Percentiles rank a stretch among this genome's conserved stretches.
Evolutionary conservation across 2,113 vertebrate genomes (phyloP).

Genomic region (Nothoprocta perdicaria): DNA sequence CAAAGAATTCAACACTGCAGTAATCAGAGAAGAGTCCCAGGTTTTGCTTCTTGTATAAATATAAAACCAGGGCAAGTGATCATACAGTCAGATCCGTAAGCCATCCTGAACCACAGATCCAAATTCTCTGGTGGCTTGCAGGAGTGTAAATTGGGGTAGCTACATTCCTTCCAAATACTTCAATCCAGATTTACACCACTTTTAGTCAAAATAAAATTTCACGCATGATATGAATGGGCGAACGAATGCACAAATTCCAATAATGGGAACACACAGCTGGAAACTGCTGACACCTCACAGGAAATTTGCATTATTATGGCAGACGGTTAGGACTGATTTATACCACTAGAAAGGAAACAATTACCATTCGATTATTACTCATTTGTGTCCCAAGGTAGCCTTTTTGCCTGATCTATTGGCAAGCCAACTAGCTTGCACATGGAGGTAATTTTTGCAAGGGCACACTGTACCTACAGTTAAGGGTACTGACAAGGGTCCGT

Average conservation of each 20-base stretch:
- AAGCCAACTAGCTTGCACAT: neutral
- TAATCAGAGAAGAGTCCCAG: neutral
- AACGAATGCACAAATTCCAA: neutral
- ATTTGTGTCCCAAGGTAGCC: constrained; percentile 13
- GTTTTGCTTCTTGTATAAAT: neutral
- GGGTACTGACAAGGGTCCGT: neutral
- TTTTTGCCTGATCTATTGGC: neutral
- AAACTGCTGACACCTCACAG: constrained; percentile 10
- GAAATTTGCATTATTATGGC: constrained; percentile 16
- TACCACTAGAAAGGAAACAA: constrained; percentile 51
- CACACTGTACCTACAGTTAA: neutral
- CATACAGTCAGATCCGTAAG: neutral
- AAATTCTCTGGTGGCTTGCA: neutral
- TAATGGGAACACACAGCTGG: neutral
- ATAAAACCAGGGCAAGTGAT: neutral
- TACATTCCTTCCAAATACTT: neutral
- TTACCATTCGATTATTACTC: constrained; percentile 40
- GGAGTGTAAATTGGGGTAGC: accelerated
- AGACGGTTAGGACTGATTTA: constrained; percentile 38
- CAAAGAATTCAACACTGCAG: neutral
- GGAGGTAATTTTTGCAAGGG: constrained; percentile 35
- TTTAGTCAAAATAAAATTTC: neutral
- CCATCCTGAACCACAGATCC: neutral
- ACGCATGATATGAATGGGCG: neutral
- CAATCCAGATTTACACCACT: neutral